Conservation (phyloP, 2,888 invertebrate species). For the Megaustenia siamemsis region DNA sequence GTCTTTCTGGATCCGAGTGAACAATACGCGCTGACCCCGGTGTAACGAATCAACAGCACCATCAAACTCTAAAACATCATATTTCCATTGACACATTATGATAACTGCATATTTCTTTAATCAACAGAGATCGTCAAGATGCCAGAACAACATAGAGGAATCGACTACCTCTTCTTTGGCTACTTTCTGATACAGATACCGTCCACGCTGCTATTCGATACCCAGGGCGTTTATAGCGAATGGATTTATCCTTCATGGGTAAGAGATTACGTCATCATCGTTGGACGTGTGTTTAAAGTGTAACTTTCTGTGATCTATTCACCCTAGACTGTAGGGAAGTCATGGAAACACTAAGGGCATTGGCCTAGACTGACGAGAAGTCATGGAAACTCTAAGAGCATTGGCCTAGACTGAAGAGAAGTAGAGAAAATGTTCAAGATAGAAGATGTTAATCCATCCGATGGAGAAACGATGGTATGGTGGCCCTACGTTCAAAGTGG, state of each 20-base stretch:
- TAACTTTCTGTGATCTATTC: not conserved
- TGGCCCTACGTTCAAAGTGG: not conserved
- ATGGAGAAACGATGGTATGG: not conserved
- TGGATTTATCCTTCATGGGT: conserved; percentile 49
- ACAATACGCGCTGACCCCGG: too few relatives aligned
- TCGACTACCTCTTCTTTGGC: conserved; percentile 49
- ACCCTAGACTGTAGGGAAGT: not conserved
- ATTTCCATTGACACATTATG: too few relatives aligned
- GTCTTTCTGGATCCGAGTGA: too few relatives aligned
- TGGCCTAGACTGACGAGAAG: too few relatives aligned
- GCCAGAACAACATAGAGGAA: not conserved
- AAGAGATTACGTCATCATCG: not conserved
- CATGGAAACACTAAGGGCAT: too few relatives aligned
- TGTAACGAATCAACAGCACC: too few relatives aligned
- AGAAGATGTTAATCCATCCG: not conserved
- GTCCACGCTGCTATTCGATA: conserved; percentile 44
- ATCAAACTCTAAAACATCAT: too few relatives aligned
- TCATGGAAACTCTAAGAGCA: too few relatives aligned
- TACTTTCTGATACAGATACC: conserved; percentile 56
- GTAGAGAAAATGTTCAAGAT: too few relatives aligned
- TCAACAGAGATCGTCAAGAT: not conserved
- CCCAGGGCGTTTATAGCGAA: conserved; percentile 45
- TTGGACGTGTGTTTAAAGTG: not conserved
- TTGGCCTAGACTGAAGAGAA: too few relatives aligned
- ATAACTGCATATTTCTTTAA: too few relatives aligned